Percentiles rank a stretch among this genome's conserved stretches.
Conservation (phyloP, 2,888 invertebrate species). For the Branchipolynoe longqiensis region DNA sequence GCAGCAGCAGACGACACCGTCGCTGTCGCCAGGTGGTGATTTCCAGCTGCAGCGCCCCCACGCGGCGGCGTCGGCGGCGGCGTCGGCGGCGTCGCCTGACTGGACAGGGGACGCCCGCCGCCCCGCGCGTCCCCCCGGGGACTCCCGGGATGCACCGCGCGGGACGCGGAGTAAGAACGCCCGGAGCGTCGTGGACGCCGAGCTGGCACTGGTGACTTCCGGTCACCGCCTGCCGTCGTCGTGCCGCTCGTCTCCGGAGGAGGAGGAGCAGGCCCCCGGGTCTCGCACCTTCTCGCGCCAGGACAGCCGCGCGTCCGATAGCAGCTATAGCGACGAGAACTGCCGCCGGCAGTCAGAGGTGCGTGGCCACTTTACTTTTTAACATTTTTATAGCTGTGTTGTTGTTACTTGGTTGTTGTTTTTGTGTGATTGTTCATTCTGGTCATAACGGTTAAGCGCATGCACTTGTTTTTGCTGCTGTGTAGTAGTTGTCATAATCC, state of each 20-base stretch:
- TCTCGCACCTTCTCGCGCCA: conserved; percentile 28
- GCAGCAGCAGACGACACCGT: background rate
- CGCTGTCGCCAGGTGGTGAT: background rate
- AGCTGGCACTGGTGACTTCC: background rate
- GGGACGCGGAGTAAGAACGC: conserved; percentile 10
- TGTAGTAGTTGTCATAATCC: too few species aligned
- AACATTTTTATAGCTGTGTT: too few species aligned
- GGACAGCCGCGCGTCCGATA: conserved; percentile 43
- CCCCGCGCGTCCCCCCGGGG: too few species aligned
- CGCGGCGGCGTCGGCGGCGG: background rate
- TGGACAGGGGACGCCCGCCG: too few species aligned
- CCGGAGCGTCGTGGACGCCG: conserved; percentile 3
- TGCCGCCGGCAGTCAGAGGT: conserved; percentile 34
- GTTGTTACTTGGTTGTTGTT: too few species aligned
- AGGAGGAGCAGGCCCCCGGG: background rate
- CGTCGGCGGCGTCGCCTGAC: too few species aligned
- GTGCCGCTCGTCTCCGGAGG: conserved; percentile 35
- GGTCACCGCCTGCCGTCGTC: conserved; percentile 16
- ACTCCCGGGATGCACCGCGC: background rate
- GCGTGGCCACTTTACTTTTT: too few species aligned
- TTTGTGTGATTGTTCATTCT: too few species aligned
- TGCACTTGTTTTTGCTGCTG: too few species aligned
- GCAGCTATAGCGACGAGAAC: conserved; percentile 49
- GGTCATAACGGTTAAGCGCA: too few species aligned
- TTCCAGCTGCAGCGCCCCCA: background rate